Percentiles rank a stretch among this genome's conserved stretches.
These are phyloP conservation scores for Thomomys bottae DNA, from an alignment of 2,113 vertebrate genomes.

Conservation along the genomic window DNA sequence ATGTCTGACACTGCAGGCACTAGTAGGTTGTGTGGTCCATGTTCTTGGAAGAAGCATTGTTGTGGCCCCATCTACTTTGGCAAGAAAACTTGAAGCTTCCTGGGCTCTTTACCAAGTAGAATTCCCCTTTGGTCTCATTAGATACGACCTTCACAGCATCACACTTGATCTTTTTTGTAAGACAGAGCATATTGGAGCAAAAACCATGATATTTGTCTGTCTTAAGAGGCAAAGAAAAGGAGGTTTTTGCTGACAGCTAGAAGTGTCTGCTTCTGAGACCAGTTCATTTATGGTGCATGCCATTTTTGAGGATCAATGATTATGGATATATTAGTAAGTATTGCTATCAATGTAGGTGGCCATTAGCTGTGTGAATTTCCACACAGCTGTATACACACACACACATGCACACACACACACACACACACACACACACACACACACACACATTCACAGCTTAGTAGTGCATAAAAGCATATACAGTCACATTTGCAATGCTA, in stretches of 20 bases:
- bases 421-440: not conserved
- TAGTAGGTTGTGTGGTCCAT: too few species aligned
- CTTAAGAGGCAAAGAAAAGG: not conserved
- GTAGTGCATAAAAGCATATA: not conserved
- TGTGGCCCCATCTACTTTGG: not conserved
- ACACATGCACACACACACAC: not conserved
- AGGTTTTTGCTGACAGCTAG: not conserved
- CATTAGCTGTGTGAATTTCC: not conserved
- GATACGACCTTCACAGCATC: not conserved
- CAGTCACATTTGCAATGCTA: not conserved
- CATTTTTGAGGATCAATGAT: not conserved
- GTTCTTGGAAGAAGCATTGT: not conserved
- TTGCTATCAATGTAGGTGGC: not conserved
- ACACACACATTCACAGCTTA: not conserved
- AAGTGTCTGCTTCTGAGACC: not conserved
- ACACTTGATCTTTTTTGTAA: not conserved
- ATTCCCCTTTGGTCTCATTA: not conserved
- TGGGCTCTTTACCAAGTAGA: not conserved
- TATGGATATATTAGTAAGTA: not conserved
- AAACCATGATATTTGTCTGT: not conserved
- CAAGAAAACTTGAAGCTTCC: not conserved
- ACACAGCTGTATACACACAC: not conserved
- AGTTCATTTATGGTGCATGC: fast-evolving
- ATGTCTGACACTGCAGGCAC: not conserved
- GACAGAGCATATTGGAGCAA: not conserved